Percentiles rank a stretch among this genome's conserved stretches.
phyloP scores from a whole-genome alignment of 1,140 invertebrate species.

The Calosoma granatense region DNA sequence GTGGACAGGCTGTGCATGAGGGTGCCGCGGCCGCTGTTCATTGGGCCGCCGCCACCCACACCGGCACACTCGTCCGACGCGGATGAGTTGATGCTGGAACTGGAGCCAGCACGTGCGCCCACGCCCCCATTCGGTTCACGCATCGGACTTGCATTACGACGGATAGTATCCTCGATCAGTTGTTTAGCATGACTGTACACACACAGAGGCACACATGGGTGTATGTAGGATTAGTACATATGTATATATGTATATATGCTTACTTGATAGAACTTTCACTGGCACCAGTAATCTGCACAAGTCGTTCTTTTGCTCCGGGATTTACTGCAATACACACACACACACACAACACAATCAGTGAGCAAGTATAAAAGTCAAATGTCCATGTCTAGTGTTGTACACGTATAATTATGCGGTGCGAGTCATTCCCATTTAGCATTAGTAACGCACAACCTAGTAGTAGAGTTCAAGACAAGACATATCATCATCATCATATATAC shows the following conservation, averaged over 20 bases:
- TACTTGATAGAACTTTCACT: conserved; percentile 86
- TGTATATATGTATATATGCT: conserved; percentile 33
- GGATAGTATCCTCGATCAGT: conserved; percentile 84
- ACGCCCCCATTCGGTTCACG: conserved; percentile 40
- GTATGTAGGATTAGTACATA: conserved; percentile 2
- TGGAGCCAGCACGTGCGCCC: conserved; percentile 49
- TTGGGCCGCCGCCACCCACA: conserved; percentile 14
- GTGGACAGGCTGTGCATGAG: conserved; percentile 70
- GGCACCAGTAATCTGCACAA: conserved; percentile 86
- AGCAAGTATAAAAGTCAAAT: too few relatives aligned
- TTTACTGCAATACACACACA: conserved; percentile 60
- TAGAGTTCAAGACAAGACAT: too few relatives aligned
- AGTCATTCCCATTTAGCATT: too few relatives aligned
- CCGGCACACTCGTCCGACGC: conserved; percentile 57
- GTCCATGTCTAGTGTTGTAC: too few relatives aligned
- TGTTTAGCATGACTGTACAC: conserved; percentile 70
- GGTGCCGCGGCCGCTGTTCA: conserved; percentile 32
- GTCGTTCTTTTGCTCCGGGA: conserved; percentile 81
- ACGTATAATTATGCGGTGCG: too few relatives aligned
- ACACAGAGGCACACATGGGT: conserved; percentile 12
- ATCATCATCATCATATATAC: too few relatives aligned
- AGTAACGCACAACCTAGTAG: too few relatives aligned
- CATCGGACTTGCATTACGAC: conserved; percentile 82
- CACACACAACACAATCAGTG: conserved; percentile 1
- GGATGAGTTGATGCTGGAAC: conserved; percentile 58